Evolutionary conservation across 2,888 invertebrate species (phyloP).

Genomic region (Parascotia fuliginaria): DNA sequence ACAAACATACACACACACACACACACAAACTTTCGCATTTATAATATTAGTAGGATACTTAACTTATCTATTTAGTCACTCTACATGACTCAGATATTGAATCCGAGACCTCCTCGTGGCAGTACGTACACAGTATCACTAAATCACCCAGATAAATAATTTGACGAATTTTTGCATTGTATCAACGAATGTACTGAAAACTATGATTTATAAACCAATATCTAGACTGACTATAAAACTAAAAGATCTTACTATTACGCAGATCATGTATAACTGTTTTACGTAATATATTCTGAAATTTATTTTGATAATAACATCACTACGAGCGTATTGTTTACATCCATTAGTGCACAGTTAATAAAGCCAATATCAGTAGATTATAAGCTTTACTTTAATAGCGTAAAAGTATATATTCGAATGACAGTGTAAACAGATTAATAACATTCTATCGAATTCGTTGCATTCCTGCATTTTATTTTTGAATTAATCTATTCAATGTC

Average conservation of each 20-base stretch:
- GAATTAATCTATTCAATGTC: constrained; percentile 38
- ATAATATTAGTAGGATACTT: too few species aligned
- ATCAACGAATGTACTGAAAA: too few species aligned
- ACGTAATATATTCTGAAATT: constrained; percentile 17
- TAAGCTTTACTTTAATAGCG: background rate
- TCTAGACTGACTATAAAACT: background rate
- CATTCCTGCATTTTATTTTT: constrained; percentile 32
- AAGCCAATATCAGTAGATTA: background rate
- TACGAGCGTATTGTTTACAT: constrained; percentile 29
- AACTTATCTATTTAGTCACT: too few species aligned
- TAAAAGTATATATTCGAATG: constrained; percentile 5
- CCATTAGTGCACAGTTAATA: constrained; percentile 5
- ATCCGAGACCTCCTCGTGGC: too few species aligned
- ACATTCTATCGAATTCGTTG: constrained; percentile 2
- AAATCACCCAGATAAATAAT: too few species aligned
- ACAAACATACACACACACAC: too few species aligned
- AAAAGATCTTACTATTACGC: background rate
- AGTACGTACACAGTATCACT: too few species aligned
- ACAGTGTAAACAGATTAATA: background rate
- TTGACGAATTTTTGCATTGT: too few species aligned
- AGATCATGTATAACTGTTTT: background rate
- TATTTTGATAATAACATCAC: constrained; percentile 21
- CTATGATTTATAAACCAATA: background rate
- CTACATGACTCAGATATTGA: too few species aligned
- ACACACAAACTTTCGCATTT: too few species aligned